Percentiles rank a stretch among this genome's conserved stretches.
phyloP scores from a whole-genome alignment of 2,113 vertebrate genomes.

The Serilophus lunatus region DNA sequence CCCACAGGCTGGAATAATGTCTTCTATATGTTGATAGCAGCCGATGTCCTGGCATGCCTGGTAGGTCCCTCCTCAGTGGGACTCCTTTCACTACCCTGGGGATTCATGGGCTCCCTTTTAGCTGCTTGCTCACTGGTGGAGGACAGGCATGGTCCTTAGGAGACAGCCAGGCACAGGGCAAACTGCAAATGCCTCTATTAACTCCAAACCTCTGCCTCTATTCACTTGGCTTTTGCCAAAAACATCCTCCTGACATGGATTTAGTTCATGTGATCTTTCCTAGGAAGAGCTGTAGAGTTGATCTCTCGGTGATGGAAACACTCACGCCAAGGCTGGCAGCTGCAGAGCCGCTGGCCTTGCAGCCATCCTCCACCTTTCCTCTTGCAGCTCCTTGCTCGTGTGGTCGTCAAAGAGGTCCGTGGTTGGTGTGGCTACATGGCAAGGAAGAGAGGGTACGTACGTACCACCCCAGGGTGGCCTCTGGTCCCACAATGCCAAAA shows the following conservation, averaged over 20 bases:
- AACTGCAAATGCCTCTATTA: background rate
- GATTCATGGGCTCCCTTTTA: background rate
- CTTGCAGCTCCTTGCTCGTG: slow-evolving; percentile 82
- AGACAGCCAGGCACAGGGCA: background rate
- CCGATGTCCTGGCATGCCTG: slow-evolving; percentile 88
- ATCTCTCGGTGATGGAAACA: rapidly evolving
- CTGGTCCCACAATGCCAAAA: rapidly evolving
- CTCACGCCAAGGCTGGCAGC: background rate
- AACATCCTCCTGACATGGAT: rapidly evolving
- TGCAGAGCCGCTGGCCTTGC: rapidly evolving
- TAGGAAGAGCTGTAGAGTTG: background rate
- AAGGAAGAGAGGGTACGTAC: slow-evolving; percentile 76
- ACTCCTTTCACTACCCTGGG: background rate
- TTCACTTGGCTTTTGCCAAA: background rate
- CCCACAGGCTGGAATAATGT: slow-evolving; percentile 93
- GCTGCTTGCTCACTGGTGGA: rapidly evolving
- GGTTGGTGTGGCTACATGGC: slow-evolving; percentile 74
- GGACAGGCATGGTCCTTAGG: background rate
- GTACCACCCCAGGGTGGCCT: rapidly evolving
- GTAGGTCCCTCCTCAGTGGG: slow-evolving; percentile 62
- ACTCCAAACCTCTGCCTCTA: background rate
- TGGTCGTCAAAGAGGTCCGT: slow-evolving; percentile 88
- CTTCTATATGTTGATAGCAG: slow-evolving; percentile 94
- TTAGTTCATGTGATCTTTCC: rapidly evolving
- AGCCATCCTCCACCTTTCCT: background rate